These are phyloP conservation scores for Tangachromis dhanisi DNA, from an alignment of 2,113 vertebrate genomes.

Conservation along the genomic window DNA sequence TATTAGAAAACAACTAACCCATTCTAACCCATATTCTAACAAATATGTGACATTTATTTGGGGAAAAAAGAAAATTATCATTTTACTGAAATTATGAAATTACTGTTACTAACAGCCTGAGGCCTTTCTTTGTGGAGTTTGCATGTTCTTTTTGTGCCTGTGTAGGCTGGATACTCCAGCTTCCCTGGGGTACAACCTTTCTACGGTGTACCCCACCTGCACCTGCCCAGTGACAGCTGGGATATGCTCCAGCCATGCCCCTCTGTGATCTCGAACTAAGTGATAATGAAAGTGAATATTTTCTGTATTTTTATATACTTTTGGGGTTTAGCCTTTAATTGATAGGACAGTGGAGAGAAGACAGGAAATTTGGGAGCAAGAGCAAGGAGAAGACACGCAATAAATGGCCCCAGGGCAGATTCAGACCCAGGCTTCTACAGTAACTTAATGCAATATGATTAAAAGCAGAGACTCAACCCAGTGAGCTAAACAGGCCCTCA, in stretches of 20 bases:
- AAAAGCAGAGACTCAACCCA: background rate
- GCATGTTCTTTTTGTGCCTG: background rate
- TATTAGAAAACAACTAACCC: no score
- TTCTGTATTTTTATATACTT: background rate
- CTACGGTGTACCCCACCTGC: background rate
- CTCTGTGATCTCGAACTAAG: background rate
- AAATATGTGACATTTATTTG: background rate
- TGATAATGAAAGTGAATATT: background rate
- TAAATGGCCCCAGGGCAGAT: background rate
- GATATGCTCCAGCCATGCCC: background rate
- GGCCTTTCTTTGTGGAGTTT: background rate
- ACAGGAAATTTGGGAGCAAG: background rate
- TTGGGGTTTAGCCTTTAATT: background rate
- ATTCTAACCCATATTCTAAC: no score
- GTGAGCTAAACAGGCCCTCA: background rate
- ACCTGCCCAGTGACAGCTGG: background rate
- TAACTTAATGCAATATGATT: background rate
- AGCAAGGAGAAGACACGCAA: background rate
- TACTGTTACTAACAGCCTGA: background rate
- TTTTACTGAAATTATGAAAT: background rate
- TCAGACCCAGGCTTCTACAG: background rate
- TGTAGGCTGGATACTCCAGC: background rate
- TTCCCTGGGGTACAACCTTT: background rate
- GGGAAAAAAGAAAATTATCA: fast-evolving
- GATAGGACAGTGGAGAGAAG: background rate